Percentiles rank a stretch among this genome's conserved stretches.
Evolutionary conservation across 2,888 invertebrate genomes (phyloP).

Genomic region (Caradrina kadenii): DNA sequence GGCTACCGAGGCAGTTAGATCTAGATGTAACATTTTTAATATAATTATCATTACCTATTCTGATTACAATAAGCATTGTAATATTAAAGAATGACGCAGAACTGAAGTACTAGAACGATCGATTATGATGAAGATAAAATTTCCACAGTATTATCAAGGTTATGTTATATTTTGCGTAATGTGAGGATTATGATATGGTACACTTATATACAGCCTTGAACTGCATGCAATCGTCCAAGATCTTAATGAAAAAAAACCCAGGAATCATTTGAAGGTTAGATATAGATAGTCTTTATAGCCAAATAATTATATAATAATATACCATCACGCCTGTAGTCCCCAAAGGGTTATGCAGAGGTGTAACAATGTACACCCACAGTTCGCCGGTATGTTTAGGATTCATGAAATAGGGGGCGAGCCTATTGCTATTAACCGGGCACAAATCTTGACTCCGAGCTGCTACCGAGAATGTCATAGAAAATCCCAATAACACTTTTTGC

Average conservation of each 20-base stretch:
- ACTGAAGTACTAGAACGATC: background rate
- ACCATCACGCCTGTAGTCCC: too few species aligned
- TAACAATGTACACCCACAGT: too few species aligned
- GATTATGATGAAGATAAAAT: conserved; percentile 15
- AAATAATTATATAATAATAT: too few species aligned
- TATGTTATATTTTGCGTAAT: conserved; percentile 7
- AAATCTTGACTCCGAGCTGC: too few species aligned
- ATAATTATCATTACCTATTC: background rate
- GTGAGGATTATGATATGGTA: conserved; percentile 21
- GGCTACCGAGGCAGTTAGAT: too few species aligned
- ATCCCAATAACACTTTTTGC: too few species aligned
- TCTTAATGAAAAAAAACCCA: conserved; percentile 8
- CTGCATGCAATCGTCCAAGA: conserved; percentile 25
- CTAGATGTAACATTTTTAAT: conserved; percentile 14
- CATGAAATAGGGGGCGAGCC: too few species aligned
- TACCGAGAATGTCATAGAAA: too few species aligned
- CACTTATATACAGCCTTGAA: conserved; percentile 25
- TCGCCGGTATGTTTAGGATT: too few species aligned
- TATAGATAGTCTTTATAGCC: background rate
- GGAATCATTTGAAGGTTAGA: conserved; percentile 24
- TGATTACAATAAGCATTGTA: background rate
- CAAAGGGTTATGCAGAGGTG: too few species aligned
- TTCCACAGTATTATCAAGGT: conserved; percentile 12
- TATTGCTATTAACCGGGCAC: too few species aligned
- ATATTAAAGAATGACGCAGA: conserved; percentile 17